Evolutionary conservation across 2,113 vertebrate species (phyloP).

Genomic region (Anolis carolinensis): DNA sequence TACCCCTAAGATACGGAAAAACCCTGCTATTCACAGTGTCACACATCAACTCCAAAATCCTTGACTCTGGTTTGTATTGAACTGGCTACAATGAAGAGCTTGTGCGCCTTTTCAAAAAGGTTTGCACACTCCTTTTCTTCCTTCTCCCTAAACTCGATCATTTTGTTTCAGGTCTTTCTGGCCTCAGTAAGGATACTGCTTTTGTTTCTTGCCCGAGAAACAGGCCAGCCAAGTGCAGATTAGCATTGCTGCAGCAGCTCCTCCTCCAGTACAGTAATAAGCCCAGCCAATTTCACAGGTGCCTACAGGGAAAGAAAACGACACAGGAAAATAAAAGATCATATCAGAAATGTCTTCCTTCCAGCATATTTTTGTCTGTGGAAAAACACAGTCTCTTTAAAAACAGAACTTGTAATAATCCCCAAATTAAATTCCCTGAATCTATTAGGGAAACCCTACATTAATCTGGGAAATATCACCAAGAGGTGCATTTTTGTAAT

Average conservation of each 20-base stretch:
- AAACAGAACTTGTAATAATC: neutral
- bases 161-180: accelerated
- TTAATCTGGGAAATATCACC: neutral
- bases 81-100: constrained; percentile 24
- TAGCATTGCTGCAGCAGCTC: constrained; percentile 85
- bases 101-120: constrained; percentile 44
- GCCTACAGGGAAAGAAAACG: constrained; percentile 73
- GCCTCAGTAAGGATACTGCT: constrained; percentile 93
- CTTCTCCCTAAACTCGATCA: neutral
- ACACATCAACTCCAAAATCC: neutral
- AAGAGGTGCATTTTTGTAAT: neutral
- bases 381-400: neutral
- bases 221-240: constrained; percentile 96
- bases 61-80: neutral
- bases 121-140: neutral
- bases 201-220: constrained; percentile 96
- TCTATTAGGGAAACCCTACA: too few species aligned
- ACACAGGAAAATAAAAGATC: neutral
- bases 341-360: neutral
- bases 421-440: too few species aligned
- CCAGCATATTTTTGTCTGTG: neutral
- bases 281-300: constrained; percentile 97
- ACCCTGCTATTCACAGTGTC: neutral
- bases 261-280: constrained; percentile 92
- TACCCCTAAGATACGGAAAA: neutral